Percentiles rank a stretch among this genome's conserved stretches.
These are phyloP conservation scores for Capitella teleta DNA, from an alignment of 1,140 invertebrate species.

Conservation along the genomic window DNA sequence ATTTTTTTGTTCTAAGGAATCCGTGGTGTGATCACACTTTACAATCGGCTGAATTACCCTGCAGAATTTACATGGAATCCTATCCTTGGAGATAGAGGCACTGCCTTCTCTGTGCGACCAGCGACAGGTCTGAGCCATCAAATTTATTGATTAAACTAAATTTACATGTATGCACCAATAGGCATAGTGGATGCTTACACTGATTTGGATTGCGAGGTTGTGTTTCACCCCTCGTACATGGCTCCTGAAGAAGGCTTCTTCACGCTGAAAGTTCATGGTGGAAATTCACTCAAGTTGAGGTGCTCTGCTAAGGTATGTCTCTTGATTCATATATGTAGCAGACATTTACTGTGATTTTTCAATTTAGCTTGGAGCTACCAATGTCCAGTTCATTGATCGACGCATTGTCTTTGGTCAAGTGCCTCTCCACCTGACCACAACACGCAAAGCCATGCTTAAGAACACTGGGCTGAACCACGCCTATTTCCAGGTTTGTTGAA, in stretches of 20 bases:
- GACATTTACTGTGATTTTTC: neutral
- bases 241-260: conserved; percentile 39
- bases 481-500: conserved; percentile 35
- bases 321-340: neutral
- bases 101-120: conserved; percentile 41
- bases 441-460: conserved; percentile 26
- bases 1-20: conserved; percentile 29
- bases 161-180: conserved; percentile 1
- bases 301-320: conserved; percentile 33
- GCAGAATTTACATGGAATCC: conserved; percentile 41
- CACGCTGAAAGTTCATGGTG: conserved; percentile 30
- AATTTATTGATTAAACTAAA: neutral
- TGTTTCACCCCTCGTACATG: conserved; percentile 39
- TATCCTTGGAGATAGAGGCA: conserved; percentile 32
- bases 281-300: conserved; percentile 23
- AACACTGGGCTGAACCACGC: conserved; percentile 37
- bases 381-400: conserved; percentile 36
- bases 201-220: conserved; percentile 42
- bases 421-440: conserved; percentile 37
- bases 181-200: conserved; percentile 35
- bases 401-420: conserved; percentile 35
- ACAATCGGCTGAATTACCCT: conserved; percentile 35
- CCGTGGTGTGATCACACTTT: conserved; percentile 32
- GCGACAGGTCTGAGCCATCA: conserved; percentile 22
- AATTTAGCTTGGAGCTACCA: conserved; percentile 29